Conservation (phyloP, 2,888 invertebrate species). For the Willowsia nigromaculata region DNA sequence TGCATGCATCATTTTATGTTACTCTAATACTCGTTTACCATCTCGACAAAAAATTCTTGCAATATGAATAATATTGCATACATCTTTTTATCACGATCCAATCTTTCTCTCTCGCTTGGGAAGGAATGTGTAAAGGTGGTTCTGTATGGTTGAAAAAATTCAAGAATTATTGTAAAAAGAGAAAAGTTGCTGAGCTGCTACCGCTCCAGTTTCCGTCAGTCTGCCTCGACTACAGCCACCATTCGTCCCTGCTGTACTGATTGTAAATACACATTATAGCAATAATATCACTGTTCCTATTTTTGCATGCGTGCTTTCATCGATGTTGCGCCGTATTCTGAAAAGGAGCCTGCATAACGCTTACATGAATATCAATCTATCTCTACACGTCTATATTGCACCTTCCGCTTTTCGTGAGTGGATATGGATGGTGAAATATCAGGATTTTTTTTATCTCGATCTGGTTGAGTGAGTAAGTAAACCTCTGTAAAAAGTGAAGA, state of each 20-base stretch:
- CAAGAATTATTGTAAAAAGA: slow-evolving; percentile 9
- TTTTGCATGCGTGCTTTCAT: slow-evolving; percentile 48
- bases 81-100: slow-evolving; percentile 46
- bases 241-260: neutral
- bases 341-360: neutral
- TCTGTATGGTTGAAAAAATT: neutral
- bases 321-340: slow-evolving; percentile 9
- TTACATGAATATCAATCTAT: slow-evolving; percentile 38
- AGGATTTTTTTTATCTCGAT: slow-evolving; percentile 48
- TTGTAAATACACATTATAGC: neutral
- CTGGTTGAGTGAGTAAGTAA: slow-evolving; percentile 39
- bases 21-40: slow-evolving; percentile 50
- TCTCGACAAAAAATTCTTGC: slow-evolving; percentile 35
- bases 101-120: slow-evolving; percentile 32
- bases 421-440: slow-evolving; percentile 36
- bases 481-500: neutral
- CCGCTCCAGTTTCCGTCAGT: slow-evolving; percentile 43
- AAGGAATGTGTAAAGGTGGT: slow-evolving; percentile 5
- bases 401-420: neutral
- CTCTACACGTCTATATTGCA: neutral
- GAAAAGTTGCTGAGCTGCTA: slow-evolving; percentile 21
- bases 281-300: neutral
- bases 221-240: slow-evolving; percentile 12
- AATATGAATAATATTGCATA: slow-evolving; percentile 61
- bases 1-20: slow-evolving; percentile 37